These are phyloP conservation scores for Stigmatopora nigra DNA, from an alignment of 2,113 vertebrate genomes.

Conservation along the genomic window DNA sequence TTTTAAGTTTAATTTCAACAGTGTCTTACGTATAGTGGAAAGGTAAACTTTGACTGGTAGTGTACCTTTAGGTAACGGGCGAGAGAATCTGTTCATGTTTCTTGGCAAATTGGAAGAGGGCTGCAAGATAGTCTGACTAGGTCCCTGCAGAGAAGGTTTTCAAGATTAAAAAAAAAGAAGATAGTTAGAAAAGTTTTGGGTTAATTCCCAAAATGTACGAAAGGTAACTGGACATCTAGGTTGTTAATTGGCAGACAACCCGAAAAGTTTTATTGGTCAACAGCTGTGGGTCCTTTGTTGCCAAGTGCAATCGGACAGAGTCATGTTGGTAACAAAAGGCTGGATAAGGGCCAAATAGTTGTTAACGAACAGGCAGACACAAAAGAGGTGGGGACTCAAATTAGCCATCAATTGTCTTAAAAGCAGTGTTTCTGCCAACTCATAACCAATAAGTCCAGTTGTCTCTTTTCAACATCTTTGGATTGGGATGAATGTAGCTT, in stretches of 20 bases:
- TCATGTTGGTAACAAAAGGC: no score
- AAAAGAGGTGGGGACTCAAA: no score
- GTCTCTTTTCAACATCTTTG: background rate
- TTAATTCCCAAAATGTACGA: background rate
- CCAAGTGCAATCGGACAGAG: no score
- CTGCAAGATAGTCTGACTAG: constrained; percentile 35
- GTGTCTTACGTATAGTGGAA: background rate
- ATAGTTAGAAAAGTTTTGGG: background rate
- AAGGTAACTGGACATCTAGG: background rate
- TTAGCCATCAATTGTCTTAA: background rate
- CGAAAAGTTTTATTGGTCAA: background rate
- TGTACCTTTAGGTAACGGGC: constrained; percentile 19
- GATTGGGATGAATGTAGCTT: background rate
- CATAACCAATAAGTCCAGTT: background rate
- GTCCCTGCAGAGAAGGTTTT: constrained; percentile 39
- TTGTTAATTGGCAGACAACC: background rate
- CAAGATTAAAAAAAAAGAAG: background rate
- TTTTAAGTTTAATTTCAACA: background rate
- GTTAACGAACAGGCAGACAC: no score
- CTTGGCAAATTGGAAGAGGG: constrained; percentile 28
- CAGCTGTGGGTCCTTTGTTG: background rate
- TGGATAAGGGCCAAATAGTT: no score
- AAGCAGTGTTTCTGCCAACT: background rate
- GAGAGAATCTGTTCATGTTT: constrained; percentile 45
- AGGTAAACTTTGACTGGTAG: background rate